These are phyloP conservation scores for Scelioninae gen. 1 DNA, from an alignment of 2,888 invertebrate genomes.

Conservation along the genomic window DNA sequence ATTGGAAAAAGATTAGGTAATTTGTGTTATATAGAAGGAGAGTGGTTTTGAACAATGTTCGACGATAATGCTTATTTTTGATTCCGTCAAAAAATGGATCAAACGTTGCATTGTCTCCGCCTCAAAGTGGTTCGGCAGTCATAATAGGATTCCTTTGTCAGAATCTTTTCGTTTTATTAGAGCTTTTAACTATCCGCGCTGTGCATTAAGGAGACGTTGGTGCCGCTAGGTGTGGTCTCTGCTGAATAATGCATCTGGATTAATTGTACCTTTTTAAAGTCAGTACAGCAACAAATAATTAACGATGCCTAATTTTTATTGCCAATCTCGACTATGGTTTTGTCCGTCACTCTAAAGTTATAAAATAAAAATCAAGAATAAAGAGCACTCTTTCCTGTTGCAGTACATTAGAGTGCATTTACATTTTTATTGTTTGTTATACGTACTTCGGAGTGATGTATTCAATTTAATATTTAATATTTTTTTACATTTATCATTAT, in stretches of 20 bases:
- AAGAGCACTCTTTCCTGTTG: too few relatives aligned
- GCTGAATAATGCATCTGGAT: slow-evolving; percentile 47
- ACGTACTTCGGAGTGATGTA: too few relatives aligned
- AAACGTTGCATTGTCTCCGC: slow-evolving; percentile 29
- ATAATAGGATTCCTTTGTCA: slow-evolving; percentile 53
- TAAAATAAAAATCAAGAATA: not conserved
- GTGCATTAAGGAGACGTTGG: slow-evolving; percentile 14
- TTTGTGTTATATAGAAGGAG: not conserved
- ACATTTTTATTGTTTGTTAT: too few relatives aligned
- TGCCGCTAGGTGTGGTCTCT: not conserved
- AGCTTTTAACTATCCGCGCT: slow-evolving; percentile 45
- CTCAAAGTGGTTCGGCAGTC: slow-evolving; percentile 2
- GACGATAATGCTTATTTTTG: slow-evolving; percentile 16
- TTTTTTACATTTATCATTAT: too few relatives aligned
- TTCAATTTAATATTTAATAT: too few relatives aligned
- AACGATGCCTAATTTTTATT: slow-evolving; percentile 12
- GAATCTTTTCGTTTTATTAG: slow-evolving; percentile 57
- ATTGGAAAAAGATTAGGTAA: too few relatives aligned
- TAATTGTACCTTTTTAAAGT: slow-evolving; percentile 26
- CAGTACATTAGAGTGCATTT: too few relatives aligned
- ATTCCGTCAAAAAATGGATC: slow-evolving; percentile 21
- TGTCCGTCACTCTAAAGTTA: not conserved
- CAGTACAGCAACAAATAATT: slow-evolving; percentile 38
- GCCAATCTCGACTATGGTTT: not conserved
- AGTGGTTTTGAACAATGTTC: not conserved